These are phyloP conservation scores for Pseudococcus viburni DNA, from an alignment of 2,888 invertebrate species.

Conservation along the genomic window DNA sequence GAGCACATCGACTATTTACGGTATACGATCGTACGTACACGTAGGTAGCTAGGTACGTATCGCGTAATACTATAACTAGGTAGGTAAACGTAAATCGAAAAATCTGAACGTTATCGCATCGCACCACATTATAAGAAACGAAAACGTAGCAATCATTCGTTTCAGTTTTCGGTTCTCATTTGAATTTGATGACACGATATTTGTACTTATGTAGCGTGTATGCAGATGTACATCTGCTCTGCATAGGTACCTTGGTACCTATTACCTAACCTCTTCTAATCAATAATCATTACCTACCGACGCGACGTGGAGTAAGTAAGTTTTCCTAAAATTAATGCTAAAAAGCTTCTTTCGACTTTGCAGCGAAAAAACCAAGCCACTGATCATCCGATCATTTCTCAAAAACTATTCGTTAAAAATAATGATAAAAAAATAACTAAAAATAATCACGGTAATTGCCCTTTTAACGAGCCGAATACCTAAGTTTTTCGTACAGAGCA, in stretches of 20 bases:
- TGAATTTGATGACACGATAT: not conserved
- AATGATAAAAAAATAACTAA: not conserved
- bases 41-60: not conserved
- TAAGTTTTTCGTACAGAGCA: too few species aligned
- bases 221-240: too few species aligned
- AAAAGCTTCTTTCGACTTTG: not conserved
- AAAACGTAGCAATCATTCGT: conserved; percentile 21
- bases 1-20: too few species aligned
- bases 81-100: not conserved
- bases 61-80: not conserved
- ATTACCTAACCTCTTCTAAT: too few species aligned
- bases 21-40: too few species aligned
- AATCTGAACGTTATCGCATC: too few species aligned
- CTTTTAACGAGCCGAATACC: too few species aligned
- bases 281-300: too few species aligned
- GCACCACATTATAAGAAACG: not conserved
- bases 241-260: too few species aligned
- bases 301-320: not conserved
- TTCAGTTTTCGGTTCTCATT: conserved; percentile 36
- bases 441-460: too few species aligned
- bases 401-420: not conserved
- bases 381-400: not conserved
- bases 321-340: conserved; percentile 3
- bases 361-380: conserved; percentile 11
- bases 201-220: not conserved